A percentile compares a stretch with the other conserved stretches of the same genome.
These are phyloP conservation scores for Caenorhabditis afra DNA, from an alignment of 2,888 invertebrate species.

Conservation along the genomic window DNA sequence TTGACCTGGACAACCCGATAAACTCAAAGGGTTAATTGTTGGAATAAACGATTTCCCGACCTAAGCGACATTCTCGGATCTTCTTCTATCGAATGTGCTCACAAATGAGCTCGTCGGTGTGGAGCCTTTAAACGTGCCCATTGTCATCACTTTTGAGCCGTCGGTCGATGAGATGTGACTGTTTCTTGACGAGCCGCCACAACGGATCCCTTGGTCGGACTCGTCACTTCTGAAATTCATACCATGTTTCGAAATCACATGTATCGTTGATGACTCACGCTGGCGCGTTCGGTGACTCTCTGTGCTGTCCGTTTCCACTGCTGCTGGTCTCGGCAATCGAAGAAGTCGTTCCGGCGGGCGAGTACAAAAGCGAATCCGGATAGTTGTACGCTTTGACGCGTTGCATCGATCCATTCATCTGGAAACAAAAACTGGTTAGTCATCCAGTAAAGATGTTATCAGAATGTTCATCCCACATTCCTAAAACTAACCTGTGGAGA, in stretches of 20 bases:
- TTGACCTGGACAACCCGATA: constrained; percentile 22
- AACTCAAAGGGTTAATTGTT: not conserved
- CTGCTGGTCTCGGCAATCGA: constrained; percentile 66
- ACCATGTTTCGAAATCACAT: not conserved
- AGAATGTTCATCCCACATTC: too few species aligned
- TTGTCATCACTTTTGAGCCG: constrained; percentile 58
- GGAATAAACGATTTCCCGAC: constrained; percentile 81
- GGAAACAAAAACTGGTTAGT: too few species aligned
- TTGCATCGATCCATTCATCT: constrained; percentile 64
- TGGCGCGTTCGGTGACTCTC: constrained; percentile 66
- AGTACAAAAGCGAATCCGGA: constrained; percentile 65
- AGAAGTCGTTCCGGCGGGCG: constrained; percentile 67
- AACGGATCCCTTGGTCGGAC: constrained; percentile 68
- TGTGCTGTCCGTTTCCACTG: constrained; percentile 53
- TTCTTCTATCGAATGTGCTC: constrained; percentile 63
- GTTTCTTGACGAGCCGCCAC: constrained; percentile 68
- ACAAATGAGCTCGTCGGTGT: constrained; percentile 61
- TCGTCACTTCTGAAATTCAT: constrained; percentile 65
- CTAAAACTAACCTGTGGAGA: constrained; percentile 57
- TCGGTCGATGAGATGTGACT: constrained; percentile 71
- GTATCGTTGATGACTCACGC: constrained; percentile 48
- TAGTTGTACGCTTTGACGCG: constrained; percentile 68
- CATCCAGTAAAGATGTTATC: too few species aligned
- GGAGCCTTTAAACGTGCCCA: constrained; percentile 66
- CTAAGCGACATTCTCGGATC: constrained; percentile 57